A percentile compares a stretch with the other conserved stretches of the same genome.
Evolutionary conservation across 2,113 vertebrate species (phyloP).

Genomic region (Gymnorhina tibicen): DNA sequence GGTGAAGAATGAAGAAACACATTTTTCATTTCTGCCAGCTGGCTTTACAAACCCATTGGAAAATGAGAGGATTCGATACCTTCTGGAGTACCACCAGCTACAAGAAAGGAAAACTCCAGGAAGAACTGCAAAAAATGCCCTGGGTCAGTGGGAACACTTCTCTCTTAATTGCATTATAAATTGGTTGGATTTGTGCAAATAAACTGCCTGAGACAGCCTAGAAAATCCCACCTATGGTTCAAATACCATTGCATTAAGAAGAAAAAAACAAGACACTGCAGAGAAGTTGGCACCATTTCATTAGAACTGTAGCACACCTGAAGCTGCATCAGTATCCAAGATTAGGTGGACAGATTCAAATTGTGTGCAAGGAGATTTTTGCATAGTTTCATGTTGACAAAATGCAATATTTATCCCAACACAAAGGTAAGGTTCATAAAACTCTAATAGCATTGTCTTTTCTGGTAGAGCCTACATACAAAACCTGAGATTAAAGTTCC

Average conservation of each 20-base stretch:
- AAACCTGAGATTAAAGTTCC: neutral
- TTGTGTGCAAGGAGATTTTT: neutral
- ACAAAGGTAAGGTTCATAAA: neutral
- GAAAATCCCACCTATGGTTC: neutral
- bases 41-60: neutral
- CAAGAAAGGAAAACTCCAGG: neutral
- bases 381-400: neutral
- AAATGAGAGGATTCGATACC: accelerated
- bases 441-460: neutral
- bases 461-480: neutral
- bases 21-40: neutral
- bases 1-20: neutral
- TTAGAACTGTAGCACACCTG: neutral
- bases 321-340: neutral
- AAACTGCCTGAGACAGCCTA: neutral
- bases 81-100: neutral
- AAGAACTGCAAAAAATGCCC: neutral
- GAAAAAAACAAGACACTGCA: neutral
- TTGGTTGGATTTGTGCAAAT: neutral
- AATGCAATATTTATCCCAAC: neutral
- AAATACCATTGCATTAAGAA: neutral
- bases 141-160: neutral
- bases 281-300: neutral
- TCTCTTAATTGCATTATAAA: neutral
- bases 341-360: neutral